Base-by-base conservation (phyloP, 2,888 invertebrate species). In the Oligia strigilis region DNA sequence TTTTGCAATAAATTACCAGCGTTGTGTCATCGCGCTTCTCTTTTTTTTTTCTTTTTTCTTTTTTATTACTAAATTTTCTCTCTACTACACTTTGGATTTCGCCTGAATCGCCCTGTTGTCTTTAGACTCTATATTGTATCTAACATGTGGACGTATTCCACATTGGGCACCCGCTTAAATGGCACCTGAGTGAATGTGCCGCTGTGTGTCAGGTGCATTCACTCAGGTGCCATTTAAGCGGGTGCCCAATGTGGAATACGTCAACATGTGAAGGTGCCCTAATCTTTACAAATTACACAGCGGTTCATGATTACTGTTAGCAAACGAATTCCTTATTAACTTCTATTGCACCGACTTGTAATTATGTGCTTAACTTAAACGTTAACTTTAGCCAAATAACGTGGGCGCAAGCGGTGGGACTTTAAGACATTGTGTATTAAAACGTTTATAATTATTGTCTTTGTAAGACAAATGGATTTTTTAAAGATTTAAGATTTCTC, bases 281-380 rank as follows among this genome's bases (percentile, higher is more conserved):
- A 62, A 77, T 52, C 11, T 46, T 64, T 11, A 73, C 66, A 43
- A 82, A 81, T 72, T 71, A 77, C 69, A 81, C 64, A 73, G 67
- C 23, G 69, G 76, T 43, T 75, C 73, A 79, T 80, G 81, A 87
- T 79, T 82, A 73, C 81, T 64, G 77, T 84, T 72, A 70, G 78
- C 83, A 64, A 80, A 83, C 77, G 62, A 88, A 91, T 88, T 84
- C 88, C 78, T 82, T 77, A 67, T 82, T 91, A 89, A 89, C 87
- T 86, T 69, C 82, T 72, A 75, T 88, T 87, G 80, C 89, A 75
- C 75, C 11, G 43, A 80, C 55, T 71, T 36, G 78, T 78, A 43
- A 77, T 83, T 83, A 83, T 72, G 75, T 76, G 69, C 72, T 85
- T 80, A 78, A 78, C 71, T 80, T 79, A 83, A 89, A 80, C 70